These are phyloP conservation scores for Anagrus nilaparvatae DNA, from an alignment of 1,140 invertebrate genomes.

Conservation along the genomic window DNA sequence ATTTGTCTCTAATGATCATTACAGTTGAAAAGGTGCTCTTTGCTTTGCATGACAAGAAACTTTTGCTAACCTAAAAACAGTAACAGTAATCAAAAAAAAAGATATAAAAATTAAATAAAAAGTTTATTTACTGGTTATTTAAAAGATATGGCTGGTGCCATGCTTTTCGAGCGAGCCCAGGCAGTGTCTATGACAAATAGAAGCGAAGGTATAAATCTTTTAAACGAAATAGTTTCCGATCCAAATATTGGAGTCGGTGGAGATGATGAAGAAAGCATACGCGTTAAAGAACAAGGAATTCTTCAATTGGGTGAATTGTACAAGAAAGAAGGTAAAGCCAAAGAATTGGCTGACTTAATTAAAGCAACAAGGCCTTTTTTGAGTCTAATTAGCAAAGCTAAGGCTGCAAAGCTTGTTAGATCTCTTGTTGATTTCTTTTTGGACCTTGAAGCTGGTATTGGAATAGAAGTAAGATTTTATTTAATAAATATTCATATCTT, in stretches of 20 bases:
- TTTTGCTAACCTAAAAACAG: too few species aligned
- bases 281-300: slow-evolving; percentile 82
- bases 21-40: too few species aligned
- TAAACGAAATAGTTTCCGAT: slow-evolving; percentile 61
- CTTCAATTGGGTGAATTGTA: slow-evolving; percentile 80
- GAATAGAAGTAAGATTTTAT: slow-evolving; percentile 57
- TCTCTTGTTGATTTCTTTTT: slow-evolving; percentile 95
- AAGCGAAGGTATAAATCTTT: slow-evolving; percentile 57
- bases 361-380: slow-evolving; percentile 90
- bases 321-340: slow-evolving; percentile 85
- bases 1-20: too few species aligned
- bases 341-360: slow-evolving; percentile 88
- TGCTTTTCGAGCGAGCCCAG: slow-evolving; percentile 72
- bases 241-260: slow-evolving; percentile 52
- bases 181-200: slow-evolving; percentile 58
- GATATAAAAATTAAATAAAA: background rate
- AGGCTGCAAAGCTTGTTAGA: slow-evolving; percentile 95
- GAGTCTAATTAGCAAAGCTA: slow-evolving; percentile 91
- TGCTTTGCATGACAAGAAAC: too few species aligned
- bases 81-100: too few species aligned
- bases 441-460: slow-evolving; percentile 88
- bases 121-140: too few species aligned
- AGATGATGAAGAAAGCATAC: slow-evolving; percentile 77
- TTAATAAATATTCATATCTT: background rate
- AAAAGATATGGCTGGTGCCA: slow-evolving; percentile 81